Conservation (phyloP, 35 echinoderm and acorn worm species). For the Amphiura filiformis region DNA sequence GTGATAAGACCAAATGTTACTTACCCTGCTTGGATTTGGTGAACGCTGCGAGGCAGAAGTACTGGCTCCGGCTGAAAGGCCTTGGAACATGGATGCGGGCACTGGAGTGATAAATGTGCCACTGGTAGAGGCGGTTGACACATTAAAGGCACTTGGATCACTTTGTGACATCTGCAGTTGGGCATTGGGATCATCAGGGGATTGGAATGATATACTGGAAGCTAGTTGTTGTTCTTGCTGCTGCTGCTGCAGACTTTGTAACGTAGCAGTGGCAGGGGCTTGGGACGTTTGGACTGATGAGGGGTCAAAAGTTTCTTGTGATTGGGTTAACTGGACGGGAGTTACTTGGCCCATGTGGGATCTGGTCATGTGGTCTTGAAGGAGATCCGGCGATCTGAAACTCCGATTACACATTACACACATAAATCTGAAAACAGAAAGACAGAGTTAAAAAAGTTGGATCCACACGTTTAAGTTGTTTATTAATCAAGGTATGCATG, state of each 20-base stretch:
- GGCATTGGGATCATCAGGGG: not conserved
- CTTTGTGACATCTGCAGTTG: not conserved
- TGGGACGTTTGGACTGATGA: not conserved
- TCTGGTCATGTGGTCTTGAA: not conserved
- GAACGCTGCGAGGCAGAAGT: not conserved
- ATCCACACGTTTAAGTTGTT: too few relatives aligned
- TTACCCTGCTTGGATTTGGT: not conserved
- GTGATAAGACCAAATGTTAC: not conserved
- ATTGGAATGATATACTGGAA: not conserved
- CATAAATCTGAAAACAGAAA: not conserved
- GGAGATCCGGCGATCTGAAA: not conserved
- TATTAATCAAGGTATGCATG: too few relatives aligned
- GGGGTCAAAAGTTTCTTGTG: not conserved
- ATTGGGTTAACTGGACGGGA: not conserved
- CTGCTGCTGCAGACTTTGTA: not conserved
- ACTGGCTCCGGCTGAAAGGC: not conserved
- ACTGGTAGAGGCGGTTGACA: not conserved
- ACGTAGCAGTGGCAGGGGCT: not conserved
- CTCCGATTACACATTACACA: not conserved
- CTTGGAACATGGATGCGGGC: not conserved
- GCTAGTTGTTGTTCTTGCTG: too few relatives aligned
- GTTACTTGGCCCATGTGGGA: not conserved
- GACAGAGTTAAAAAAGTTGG: too few relatives aligned
- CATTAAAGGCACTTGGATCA: not conserved
- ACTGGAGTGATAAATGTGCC: not conserved